phyloP scores from a whole-genome alignment of 2,797 vertebrate species.

The Apogon talboti region DNA sequence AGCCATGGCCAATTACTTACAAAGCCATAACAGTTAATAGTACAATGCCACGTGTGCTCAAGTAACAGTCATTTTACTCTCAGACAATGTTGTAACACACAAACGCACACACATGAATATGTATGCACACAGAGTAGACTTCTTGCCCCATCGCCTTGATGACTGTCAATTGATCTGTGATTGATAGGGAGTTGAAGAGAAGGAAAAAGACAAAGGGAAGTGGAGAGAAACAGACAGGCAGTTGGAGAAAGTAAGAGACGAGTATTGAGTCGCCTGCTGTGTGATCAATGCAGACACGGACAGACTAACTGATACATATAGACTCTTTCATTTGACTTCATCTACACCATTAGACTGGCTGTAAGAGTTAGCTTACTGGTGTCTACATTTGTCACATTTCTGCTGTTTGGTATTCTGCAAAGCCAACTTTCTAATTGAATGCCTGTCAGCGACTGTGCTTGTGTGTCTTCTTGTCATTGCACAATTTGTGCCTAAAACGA shows the following conservation, averaged over 20 bases:
- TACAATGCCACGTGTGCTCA: neutral
- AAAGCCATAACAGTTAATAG: slow-evolving; percentile 10
- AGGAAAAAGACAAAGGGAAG: slow-evolving; percentile 40
- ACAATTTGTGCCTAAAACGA: slow-evolving; percentile 32
- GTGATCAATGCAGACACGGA: slow-evolving; percentile 66
- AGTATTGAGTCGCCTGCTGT: slow-evolving; percentile 49
- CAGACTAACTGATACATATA: slow-evolving; percentile 66
- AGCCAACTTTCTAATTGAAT: slow-evolving; percentile 27
- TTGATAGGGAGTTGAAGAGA: slow-evolving; percentile 27
- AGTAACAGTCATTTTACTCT: neutral
- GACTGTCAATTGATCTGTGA: slow-evolving; percentile 51
- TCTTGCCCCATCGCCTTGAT: slow-evolving; percentile 22
- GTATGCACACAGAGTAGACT: slow-evolving; percentile 4
- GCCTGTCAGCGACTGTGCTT: slow-evolving; percentile 19
- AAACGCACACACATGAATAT: neutral
- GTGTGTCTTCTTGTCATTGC: slow-evolving; percentile 22
- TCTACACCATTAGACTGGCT: slow-evolving; percentile 51
- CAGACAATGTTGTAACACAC: neutral
- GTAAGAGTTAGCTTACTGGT: slow-evolving; percentile 23
- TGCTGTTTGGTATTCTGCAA: slow-evolving; percentile 47
- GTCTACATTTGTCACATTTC: slow-evolving; percentile 35
- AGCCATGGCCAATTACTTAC: neutral
- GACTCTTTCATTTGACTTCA: slow-evolving; percentile 67
- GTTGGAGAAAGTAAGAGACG: slow-evolving; percentile 41
- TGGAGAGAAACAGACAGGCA: slow-evolving; percentile 40